phyloP scores from a whole-genome alignment of 2,113 vertebrate genomes.

The Xenopus borealis region DNA sequence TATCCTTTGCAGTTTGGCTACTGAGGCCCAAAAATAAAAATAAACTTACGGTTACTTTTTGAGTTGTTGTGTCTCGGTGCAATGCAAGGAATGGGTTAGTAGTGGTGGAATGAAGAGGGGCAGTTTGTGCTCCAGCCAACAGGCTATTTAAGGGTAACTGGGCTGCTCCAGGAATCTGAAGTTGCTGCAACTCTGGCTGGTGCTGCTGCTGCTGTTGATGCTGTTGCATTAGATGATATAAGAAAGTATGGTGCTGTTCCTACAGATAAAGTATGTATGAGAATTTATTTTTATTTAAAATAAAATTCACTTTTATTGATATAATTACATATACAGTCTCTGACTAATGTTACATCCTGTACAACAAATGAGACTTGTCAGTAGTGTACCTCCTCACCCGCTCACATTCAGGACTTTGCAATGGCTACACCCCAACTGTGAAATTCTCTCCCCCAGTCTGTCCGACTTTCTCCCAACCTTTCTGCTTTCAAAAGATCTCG shows the following conservation, averaged over 20 bases:
- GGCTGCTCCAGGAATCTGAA: constrained; percentile 71
- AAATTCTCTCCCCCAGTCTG: too few species aligned
- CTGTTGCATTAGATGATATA: constrained; percentile 86
- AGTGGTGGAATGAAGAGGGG: constrained; percentile 73
- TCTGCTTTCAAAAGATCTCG: too few species aligned
- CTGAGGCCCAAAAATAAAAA: not conserved
- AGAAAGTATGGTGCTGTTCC: constrained; percentile 88
- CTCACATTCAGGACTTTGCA: too few species aligned
- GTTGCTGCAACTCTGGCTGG: constrained; percentile 79
- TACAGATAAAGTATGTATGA: constrained; percentile 45
- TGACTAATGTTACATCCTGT: too few species aligned
- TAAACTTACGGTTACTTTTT: constrained; percentile 78
- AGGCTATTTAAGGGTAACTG: constrained; percentile 85
- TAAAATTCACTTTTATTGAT: too few species aligned
- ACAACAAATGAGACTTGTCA: too few species aligned
- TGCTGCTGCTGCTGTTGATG: constrained; percentile 75
- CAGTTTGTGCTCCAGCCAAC: constrained; percentile 69
- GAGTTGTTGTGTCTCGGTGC: constrained; percentile 70
- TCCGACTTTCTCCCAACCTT: too few species aligned
- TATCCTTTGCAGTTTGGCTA: too few species aligned
- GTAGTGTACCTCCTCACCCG: too few species aligned
- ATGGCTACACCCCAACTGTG: too few species aligned
- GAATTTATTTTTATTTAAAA: too few species aligned
- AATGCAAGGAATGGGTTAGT: constrained; percentile 88
- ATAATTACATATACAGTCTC: too few species aligned